Conservation (phyloP, 1,140 invertebrate genomes). For the Dinoponera quadriceps region DNA sequence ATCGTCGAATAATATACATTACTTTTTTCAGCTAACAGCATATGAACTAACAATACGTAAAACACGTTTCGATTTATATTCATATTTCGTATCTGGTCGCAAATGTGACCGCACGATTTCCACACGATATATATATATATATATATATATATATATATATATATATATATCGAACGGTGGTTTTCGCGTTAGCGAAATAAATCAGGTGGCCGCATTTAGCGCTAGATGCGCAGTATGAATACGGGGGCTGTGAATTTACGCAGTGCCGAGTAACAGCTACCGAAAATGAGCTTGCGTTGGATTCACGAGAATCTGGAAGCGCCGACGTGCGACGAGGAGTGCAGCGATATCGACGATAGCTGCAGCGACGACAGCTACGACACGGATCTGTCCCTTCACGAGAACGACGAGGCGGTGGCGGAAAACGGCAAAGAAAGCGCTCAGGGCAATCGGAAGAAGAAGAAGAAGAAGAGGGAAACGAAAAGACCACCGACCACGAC, state of each 20-base stretch:
- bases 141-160: too few species aligned
- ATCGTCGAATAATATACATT: not conserved
- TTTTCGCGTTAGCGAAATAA: slow-evolving; percentile 22
- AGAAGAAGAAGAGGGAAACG: slow-evolving; percentile 71
- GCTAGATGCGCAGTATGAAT: not conserved
- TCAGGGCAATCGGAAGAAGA: slow-evolving; percentile 60
- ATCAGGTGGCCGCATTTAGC: slow-evolving; percentile 3
- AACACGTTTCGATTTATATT: not conserved
- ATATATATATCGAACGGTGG: not conserved
- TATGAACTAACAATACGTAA: slow-evolving; percentile 1
- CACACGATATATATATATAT: too few species aligned
- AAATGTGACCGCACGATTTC: not conserved
- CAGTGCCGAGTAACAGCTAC: not conserved
- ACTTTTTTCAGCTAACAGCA: not conserved
- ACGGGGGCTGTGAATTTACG: slow-evolving; percentile 27
- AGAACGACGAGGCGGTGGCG: slow-evolving; percentile 59
- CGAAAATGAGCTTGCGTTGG: slow-evolving; percentile 82
- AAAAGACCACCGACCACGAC: slow-evolving; percentile 69
- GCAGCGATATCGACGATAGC: slow-evolving; percentile 83
- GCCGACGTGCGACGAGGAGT: slow-evolving; percentile 82
- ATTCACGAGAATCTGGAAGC: slow-evolving; percentile 81
- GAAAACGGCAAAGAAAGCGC: slow-evolving; percentile 56
- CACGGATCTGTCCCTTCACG: slow-evolving; percentile 74
- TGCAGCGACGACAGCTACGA: slow-evolving; percentile 82
- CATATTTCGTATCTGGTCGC: not conserved